phyloP scores from a whole-genome alignment of 1,140 invertebrate species.

The Drosophila kurseongensis region DNA sequence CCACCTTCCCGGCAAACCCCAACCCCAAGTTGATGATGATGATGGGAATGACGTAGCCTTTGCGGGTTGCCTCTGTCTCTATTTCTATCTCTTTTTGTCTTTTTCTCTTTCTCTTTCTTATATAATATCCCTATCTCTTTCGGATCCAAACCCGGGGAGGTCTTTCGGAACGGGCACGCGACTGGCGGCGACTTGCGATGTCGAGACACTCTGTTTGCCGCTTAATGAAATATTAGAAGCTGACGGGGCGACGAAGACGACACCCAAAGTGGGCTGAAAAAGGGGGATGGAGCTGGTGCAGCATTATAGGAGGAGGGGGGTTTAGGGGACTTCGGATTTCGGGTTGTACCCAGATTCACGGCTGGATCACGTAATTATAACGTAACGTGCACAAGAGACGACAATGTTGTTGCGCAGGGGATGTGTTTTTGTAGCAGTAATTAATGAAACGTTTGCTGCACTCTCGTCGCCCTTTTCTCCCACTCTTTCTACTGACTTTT shows the following conservation, averaged over 20 bases:
- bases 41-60: conserved; percentile 46
- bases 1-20: conserved; percentile 3
- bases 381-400: conserved; percentile 61
- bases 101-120: neutral
- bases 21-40: conserved; percentile 21
- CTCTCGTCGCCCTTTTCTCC: conserved; percentile 7
- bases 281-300: neutral
- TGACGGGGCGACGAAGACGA: conserved; percentile 67
- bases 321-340: neutral
- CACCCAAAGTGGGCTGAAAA: conserved; percentile 38
- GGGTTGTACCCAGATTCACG: conserved; percentile 19
- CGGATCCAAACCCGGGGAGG: conserved; percentile 21
- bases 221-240: conserved; percentile 79
- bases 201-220: conserved; percentile 31
- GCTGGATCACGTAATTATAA: conserved; percentile 67
- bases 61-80: conserved; percentile 19
- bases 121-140: conserved; percentile 4
- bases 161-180: conserved; percentile 63
- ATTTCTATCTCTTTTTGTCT: neutral
- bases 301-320: neutral
- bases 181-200: conserved; percentile 57
- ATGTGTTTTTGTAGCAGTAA: conserved; percentile 29
- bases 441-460: conserved; percentile 40
- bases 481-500: conserved; percentile 16
- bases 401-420: conserved; percentile 19